Percentiles rank a stretch among this genome's conserved stretches.
These are phyloP conservation scores for Sinocyclocheilus rhinocerous DNA, from an alignment of 2,113 vertebrate genomes.

Conservation along the genomic window DNA sequence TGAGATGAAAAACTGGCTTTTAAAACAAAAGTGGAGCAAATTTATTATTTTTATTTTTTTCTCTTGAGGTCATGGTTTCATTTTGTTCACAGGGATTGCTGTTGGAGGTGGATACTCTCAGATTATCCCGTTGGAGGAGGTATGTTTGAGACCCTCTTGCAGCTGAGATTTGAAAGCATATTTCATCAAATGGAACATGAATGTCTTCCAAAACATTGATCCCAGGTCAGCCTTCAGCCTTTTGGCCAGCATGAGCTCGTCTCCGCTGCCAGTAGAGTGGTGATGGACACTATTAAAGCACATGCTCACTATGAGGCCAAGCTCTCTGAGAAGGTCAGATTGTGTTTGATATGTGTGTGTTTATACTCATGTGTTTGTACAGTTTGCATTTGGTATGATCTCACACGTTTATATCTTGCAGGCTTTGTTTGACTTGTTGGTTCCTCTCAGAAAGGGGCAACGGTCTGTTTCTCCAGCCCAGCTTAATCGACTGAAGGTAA, in stretches of 20 bases:
- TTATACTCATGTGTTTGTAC: not conserved
- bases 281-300: conserved; percentile 80
- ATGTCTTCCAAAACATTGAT: conserved; percentile 30
- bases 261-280: conserved; percentile 84
- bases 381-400: not conserved
- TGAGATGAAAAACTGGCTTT: not conserved
- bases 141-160: conserved; percentile 55
- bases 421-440: conserved; percentile 83
- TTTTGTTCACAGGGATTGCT: conserved; percentile 75
- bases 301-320: conserved; percentile 83
- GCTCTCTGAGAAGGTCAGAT: conserved; percentile 81
- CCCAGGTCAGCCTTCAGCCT: conserved; percentile 85
- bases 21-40: too few relatives aligned
- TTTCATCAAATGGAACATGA: not conserved
- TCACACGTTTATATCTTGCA: conserved; percentile 10
- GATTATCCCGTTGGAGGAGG: conserved; percentile 87
- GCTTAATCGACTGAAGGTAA: conserved; percentile 78
- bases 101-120: conserved; percentile 88
- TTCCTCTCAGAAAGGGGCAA: conserved; percentile 76
- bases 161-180: not conserved
- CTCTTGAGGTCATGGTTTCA: not conserved
- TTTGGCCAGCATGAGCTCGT: conserved; percentile 86
- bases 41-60: not conserved
- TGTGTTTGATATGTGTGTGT: not conserved
- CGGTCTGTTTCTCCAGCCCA: conserved; percentile 82